Percentiles rank a stretch among this genome's conserved stretches.
phyloP scores from a whole-genome alignment of 2,797 vertebrate species.

The Capromys pilorides region DNA sequence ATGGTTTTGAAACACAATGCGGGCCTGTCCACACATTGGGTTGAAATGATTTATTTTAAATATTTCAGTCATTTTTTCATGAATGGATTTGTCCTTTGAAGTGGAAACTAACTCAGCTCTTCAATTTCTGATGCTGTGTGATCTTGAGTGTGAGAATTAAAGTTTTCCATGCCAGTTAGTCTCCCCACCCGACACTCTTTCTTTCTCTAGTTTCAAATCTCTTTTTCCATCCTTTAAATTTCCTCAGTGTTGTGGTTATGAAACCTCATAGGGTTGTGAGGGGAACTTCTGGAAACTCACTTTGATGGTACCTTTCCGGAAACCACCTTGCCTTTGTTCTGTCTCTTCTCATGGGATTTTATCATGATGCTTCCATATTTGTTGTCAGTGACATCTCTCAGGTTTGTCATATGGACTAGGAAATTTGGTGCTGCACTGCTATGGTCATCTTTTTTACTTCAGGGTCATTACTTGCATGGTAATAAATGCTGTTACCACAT shows the following conservation, averaged over 20 bases:
- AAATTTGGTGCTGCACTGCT: not conserved
- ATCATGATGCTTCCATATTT: not conserved
- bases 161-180: not conserved
- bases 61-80: not conserved
- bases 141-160: not conserved
- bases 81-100: not conserved
- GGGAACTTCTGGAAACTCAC: not conserved
- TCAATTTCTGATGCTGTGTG: not conserved
- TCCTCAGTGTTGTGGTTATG: not conserved
- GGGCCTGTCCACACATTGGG: not conserved
- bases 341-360: not conserved
- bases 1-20: not conserved
- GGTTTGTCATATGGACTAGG: not conserved
- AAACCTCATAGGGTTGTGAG: not conserved
- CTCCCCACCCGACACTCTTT: not conserved
- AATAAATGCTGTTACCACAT: not conserved
- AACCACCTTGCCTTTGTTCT: not conserved
- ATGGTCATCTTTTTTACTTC: not conserved
- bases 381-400: not conserved
- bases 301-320: not conserved
- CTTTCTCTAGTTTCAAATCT: not conserved
- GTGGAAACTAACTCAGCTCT: not conserved
- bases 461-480: not conserved
- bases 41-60: conserved; percentile 41
- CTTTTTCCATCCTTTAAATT: not conserved